Base-by-base conservation (phyloP, 2,888 invertebrate genomes). In the Phyto melanocephala region DNA sequence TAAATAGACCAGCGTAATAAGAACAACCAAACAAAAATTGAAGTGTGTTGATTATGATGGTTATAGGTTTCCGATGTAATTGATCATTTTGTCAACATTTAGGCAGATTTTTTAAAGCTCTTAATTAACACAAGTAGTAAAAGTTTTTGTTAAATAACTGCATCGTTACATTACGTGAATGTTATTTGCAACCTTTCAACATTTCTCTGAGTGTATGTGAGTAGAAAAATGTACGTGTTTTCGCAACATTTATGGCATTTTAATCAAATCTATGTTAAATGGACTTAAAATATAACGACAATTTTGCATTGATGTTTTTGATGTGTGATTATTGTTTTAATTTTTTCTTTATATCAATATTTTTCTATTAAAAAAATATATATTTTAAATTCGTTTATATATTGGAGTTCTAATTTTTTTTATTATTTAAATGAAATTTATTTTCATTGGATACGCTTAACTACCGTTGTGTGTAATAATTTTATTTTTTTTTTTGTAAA, bases 401-500 rank as follows among this genome's bases (percentile, higher is more conserved):
- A n/a, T n/a, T n/a, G n/a, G n/a, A n/a, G n/a, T n/a, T n/a, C n/a
- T n/a, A n/a, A n/a, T n/a, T 11, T 15, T 2, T 20, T 45, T 20
- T 1, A 8, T 2, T 4, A 10, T 47, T 45, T 4, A 11, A 40
- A 37, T 0, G 17, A 37, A 28, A 33, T 8, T 22, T 3, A 8
- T 33, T 71, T 62, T 2, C 13, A 62, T 72, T 72, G 37, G 40
- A 50, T 62, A 40, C n/a, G 13, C 13, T 17, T 17, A 15, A 28
- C 15, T 50, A 8, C 8, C 28, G 56, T 11, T 15, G n/a, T 42
- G 20, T 72, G 7, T n/a, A 50, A 40, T 17, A 58, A 58, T 35
- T n/a, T n/a, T n/a, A n/a, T n/a, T n/a, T n/a, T n/a, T 60, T 50
- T 5, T 62, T 40, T 22, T 60, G 28, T 50, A 37, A 60, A 62